Conservation (phyloP, 2,113 vertebrate species). For the Rynchops niger region DNA sequence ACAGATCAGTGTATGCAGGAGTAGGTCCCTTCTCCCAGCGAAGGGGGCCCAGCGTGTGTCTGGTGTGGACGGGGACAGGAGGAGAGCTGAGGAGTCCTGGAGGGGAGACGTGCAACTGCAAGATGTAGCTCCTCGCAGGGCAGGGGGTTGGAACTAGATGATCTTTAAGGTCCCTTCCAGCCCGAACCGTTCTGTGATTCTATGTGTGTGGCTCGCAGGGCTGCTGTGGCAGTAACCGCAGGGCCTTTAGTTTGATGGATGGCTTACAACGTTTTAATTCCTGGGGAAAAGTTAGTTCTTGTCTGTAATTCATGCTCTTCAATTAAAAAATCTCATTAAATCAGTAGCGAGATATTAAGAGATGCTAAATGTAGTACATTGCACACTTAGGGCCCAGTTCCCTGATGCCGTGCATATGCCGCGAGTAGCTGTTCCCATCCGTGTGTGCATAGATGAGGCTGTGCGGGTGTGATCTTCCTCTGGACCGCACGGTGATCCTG, state of each 20-base stretch:
- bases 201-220: neutral
- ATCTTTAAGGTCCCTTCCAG: neutral
- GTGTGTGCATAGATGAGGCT: rapidly evolving
- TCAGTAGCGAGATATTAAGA: neutral
- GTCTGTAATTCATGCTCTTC: neutral
- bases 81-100: neutral
- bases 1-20: rapidly evolving
- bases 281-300: neutral
- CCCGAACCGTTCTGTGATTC: neutral
- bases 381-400: neutral
- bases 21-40: neutral
- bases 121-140: neutral
- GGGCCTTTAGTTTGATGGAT: no score
- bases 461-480: neutral
- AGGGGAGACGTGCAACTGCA: neutral
- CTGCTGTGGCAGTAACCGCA: rapidly evolving
- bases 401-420: rapidly evolving
- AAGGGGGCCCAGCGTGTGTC: rapidly evolving
- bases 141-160: neutral
- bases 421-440: neutral
- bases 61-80: neutral
- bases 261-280: neutral
- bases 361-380: rapidly evolving
- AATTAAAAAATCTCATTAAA: no score
- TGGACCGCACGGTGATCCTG: neutral